Percentiles rank a stretch among this genome's conserved stretches.
Evolutionary conservation across 2,888 invertebrate species (phyloP).

Genomic region (Epistrophella euchroma): DNA sequence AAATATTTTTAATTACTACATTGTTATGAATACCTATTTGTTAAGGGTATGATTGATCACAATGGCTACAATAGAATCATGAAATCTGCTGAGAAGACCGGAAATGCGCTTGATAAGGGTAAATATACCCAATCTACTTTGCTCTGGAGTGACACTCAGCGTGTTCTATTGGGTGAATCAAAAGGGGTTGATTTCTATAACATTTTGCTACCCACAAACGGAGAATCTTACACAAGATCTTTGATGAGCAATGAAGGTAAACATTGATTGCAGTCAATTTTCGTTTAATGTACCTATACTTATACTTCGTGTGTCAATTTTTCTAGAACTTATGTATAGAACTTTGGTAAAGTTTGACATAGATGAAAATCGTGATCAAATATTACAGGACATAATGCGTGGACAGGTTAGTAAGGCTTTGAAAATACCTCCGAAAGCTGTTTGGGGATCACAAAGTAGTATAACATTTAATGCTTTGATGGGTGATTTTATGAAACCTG

Average conservation of each 20-base stretch:
- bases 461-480: slow-evolving; percentile 86
- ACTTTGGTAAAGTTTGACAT: slow-evolving; percentile 81
- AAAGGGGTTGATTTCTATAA: slow-evolving; percentile 92
- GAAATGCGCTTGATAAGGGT: slow-evolving; percentile 85
- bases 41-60: slow-evolving; percentile 88
- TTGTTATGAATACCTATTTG: neutral
- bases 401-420: slow-evolving; percentile 88
- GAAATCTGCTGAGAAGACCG: slow-evolving; percentile 85
- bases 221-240: slow-evolving; percentile 81
- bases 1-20: slow-evolving; percentile 6
- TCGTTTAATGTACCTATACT: neutral
- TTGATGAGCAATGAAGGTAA: slow-evolving; percentile 53
- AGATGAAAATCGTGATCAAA: slow-evolving; percentile 79
- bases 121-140: slow-evolving; percentile 86
- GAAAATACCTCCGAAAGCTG: slow-evolving; percentile 86
- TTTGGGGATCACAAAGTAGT: slow-evolving; percentile 87
- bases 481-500: slow-evolving; percentile 93
- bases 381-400: slow-evolving; percentile 88
- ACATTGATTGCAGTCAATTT: neutral
- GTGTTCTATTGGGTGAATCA: slow-evolving; percentile 86
- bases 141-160: slow-evolving; percentile 88
- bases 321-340: slow-evolving; percentile 79
- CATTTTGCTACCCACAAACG: slow-evolving; percentile 84
- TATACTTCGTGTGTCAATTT: neutral
- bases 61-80: slow-evolving; percentile 87